Evolutionary conservation across 2,888 invertebrate species (phyloP).

Genomic region (Papilio protenor): DNA sequence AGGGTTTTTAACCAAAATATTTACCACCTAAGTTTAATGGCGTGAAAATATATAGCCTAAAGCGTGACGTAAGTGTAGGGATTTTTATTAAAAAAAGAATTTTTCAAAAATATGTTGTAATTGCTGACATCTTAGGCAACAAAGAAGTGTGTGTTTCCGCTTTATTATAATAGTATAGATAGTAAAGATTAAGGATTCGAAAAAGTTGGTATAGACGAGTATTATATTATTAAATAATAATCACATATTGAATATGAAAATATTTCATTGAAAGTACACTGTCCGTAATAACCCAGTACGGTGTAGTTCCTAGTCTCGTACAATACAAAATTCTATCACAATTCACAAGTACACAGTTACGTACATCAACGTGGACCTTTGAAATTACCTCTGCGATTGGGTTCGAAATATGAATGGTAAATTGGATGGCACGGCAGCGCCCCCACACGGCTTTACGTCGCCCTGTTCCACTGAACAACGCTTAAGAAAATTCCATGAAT

Average conservation of each 20-base stretch:
- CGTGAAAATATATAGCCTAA: too few species aligned
- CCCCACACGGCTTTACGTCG: constrained; percentile 65
- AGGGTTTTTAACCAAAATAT: too few species aligned
- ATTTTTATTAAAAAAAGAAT: too few species aligned
- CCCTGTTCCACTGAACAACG: constrained; percentile 69
- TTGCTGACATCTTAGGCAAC: too few species aligned
- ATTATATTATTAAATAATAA: background rate
- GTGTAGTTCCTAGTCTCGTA: constrained; percentile 12
- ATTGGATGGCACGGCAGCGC: constrained; percentile 71
- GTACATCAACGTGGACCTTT: constrained; percentile 65
- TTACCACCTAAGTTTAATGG: too few species aligned
- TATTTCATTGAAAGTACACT: constrained; percentile 16
- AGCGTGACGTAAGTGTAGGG: too few species aligned
- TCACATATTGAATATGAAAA: constrained; percentile 13
- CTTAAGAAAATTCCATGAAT: constrained; percentile 82
- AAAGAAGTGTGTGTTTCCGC: too few species aligned
- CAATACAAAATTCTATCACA: constrained; percentile 43
- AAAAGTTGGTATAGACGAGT: too few species aligned
- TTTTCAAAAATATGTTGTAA: too few species aligned
- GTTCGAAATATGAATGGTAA: constrained; percentile 80
- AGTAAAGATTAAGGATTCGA: too few species aligned
- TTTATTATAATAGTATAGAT: too few species aligned
- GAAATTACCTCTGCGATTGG: constrained; percentile 77
- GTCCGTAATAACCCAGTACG: constrained; percentile 27
- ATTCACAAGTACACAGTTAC: constrained; percentile 41